Base-by-base conservation (phyloP, 53 echinoderm and acorn worm genomes). In the Paelopatides confundens region DNA sequence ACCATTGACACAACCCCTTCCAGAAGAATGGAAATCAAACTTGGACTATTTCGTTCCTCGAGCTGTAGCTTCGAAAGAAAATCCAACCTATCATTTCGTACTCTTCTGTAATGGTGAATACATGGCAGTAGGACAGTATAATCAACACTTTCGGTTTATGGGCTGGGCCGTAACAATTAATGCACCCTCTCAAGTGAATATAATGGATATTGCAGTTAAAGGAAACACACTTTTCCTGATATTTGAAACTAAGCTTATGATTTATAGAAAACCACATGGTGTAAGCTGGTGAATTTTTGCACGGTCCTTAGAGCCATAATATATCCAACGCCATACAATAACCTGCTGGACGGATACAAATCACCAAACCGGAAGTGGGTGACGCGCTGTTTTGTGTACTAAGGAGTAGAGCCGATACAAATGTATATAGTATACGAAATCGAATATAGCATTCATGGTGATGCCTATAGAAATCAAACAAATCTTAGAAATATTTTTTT, bases 51-150 rank as follows among this genome's bases (percentile, higher is more conserved):
- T 35, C 18, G 24, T 31, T 31, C 68, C 68, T 31, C 30, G 32
- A 67, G 68, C 32, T 15, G 24, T 67, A 35, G 68, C 33, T 35
- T 67, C 13, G 2, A 67, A 11, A 12, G 13, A 28, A 17, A 31
- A 6, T n/a, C 68, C 35, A 34, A 31, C 14, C 21, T 31, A 33
- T 48, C 21, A 31, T 21, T 52, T 79, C 33, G 13, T 79, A 7
- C 30, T 79, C 24, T 79, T 52, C 2, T 12, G 9, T 10, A 31
- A 30, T 32, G 51, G 31, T 53, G 52, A 31, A 14, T 33, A 21
- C 43, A 15, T 43, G 79, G 21, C 51, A 52, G 31, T 79, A 51
- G 43, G 79, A 27, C 51, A n/a, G 8, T 79, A 51, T 79, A 53
- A 58, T 58, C 18, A 58, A 21, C 17, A 58, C n/a, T 79, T 50